Percentiles rank a stretch among this genome's conserved stretches.
These are phyloP conservation scores for Hucho hucho DNA, from an alignment of 2,113 vertebrate species.

Conservation along the genomic window DNA sequence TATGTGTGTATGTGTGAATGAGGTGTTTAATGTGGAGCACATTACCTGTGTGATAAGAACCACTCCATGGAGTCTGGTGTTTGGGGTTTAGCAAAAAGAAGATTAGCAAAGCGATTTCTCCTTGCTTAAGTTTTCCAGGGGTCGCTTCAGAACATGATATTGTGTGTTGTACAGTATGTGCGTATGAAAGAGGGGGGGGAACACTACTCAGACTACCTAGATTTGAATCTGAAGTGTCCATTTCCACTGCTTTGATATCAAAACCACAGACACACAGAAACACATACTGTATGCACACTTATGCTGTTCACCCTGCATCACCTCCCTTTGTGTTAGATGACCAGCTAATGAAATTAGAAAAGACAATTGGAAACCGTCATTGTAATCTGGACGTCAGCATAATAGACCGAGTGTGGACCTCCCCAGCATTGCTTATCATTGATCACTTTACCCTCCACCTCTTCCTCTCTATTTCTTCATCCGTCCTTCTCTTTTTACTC, in stretches of 20 bases:
- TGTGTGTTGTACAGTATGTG: background rate
- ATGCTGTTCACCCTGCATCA: background rate
- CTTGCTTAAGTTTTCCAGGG: background rate
- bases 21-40: constrained; percentile 9
- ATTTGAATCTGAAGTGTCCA: background rate
- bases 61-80: constrained; percentile 81
- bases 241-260: background rate
- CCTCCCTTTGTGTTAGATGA: background rate
- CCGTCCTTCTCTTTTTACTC: too few relatives aligned
- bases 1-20: background rate
- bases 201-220: background rate
- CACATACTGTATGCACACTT: background rate
- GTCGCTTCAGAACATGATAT: background rate
- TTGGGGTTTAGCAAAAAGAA: constrained; percentile 76
- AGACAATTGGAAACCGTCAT: background rate
- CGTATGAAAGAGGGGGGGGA: background rate
- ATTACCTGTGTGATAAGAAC: constrained; percentile 14
- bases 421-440: too few relatives aligned
- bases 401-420: too few relatives aligned
- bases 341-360: background rate
- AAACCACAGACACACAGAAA: background rate
- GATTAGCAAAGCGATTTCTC: background rate
- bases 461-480: too few relatives aligned
- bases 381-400: too few relatives aligned
- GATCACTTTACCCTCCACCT: too few relatives aligned